phyloP scores from a whole-genome alignment of 1,140 invertebrate genomes.

The Solen grandis region DNA sequence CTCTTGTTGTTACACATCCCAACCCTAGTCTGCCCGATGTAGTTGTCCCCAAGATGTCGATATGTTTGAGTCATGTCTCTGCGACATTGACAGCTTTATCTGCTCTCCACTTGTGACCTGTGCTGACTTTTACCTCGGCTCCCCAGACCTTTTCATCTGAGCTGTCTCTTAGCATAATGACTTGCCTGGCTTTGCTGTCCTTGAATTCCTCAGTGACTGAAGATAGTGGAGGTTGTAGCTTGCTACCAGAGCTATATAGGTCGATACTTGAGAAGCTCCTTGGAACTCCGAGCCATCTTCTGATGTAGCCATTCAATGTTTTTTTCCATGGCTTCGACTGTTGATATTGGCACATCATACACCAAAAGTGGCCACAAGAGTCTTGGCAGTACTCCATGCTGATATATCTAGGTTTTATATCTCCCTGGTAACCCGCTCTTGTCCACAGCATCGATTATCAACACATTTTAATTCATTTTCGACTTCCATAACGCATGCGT shows the following conservation, averaged over 20 bases:
- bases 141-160: slow-evolving; percentile 28
- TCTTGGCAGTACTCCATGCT: no score
- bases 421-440: slow-evolving; percentile 42
- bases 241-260: no score
- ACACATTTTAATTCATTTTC: no score
- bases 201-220: no score
- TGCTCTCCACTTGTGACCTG: slow-evolving; percentile 21
- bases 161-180: slow-evolving; percentile 49
- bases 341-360: slow-evolving; percentile 33
- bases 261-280: no score
- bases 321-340: slow-evolving; percentile 30
- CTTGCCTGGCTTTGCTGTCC: slow-evolving; percentile 24
- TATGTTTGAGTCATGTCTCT: slow-evolving; percentile 33
- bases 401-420: slow-evolving; percentile 54
- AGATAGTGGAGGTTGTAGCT: no score
- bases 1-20: background rate
- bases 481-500: no score
- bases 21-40: no score
- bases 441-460: slow-evolving; percentile 29
- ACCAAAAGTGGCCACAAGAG: no score
- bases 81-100: slow-evolving; percentile 19
- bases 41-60: slow-evolving; percentile 13
- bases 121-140: no score
- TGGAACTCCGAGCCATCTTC: no score
- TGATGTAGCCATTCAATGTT: no score